phyloP scores from a whole-genome alignment of 2,888 invertebrate species.

The Yponomeuta evonymella region DNA sequence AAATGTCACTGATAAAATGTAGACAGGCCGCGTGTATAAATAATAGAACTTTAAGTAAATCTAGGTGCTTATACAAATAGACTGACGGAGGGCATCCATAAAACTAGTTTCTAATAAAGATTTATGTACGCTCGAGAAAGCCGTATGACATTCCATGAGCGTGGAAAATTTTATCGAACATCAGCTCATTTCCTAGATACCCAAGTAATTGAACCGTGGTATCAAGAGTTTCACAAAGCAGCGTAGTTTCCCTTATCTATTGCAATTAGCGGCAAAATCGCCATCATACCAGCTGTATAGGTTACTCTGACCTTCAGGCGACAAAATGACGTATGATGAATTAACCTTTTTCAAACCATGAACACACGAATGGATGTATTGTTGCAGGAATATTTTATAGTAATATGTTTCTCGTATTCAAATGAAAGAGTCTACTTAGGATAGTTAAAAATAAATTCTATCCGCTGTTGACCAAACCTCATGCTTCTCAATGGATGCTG shows the following conservation, averaged over 20 bases:
- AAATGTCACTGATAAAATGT: constrained; percentile 7
- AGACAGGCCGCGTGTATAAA: not conserved
- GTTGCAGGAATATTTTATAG: not conserved
- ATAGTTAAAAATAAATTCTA: too few species aligned
- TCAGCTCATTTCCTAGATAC: constrained; percentile 32
- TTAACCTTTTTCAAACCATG: not conserved
- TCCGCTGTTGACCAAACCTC: too few species aligned
- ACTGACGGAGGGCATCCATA: not conserved
- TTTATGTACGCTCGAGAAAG: not conserved
- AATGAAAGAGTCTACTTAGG: too few species aligned
- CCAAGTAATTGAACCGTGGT: constrained; percentile 28
- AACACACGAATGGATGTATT: not conserved
- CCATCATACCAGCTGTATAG: not conserved
- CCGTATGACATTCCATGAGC: constrained; percentile 5
- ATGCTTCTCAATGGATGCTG: too few species aligned
- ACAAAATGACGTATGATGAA: not conserved
- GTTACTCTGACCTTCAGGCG: not conserved
- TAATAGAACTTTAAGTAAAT: constrained; percentile 23
- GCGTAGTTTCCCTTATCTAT: not conserved
- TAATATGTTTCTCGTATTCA: not conserved
- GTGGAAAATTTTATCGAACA: constrained; percentile 36
- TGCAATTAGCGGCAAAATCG: not conserved
- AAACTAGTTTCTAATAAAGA: not conserved
- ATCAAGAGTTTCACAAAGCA: not conserved
- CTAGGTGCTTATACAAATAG: constrained; percentile 17